Conservation (phyloP, 2,797 vertebrate genomes). For the Anas flavirostris region DNA sequence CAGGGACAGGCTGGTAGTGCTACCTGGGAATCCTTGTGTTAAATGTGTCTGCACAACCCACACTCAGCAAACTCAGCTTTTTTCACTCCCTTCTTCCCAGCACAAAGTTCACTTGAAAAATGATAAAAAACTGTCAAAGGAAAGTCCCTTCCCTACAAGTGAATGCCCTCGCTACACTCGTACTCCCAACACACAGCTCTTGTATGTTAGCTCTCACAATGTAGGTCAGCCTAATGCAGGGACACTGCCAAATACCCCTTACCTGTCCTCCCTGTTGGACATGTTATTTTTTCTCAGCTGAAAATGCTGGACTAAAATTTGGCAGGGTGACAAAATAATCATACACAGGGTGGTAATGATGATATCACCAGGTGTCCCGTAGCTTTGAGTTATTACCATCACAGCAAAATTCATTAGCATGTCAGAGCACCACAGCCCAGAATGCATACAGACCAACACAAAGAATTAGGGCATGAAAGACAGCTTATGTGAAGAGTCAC, state of each 20-base stretch:
- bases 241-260: neutral
- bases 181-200: neutral
- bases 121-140: neutral
- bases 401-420: slow-evolving; percentile 20
- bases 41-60: neutral
- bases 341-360: neutral
- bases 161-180: neutral
- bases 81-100: neutral
- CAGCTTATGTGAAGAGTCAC: slow-evolving; percentile 50
- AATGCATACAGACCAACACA: neutral
- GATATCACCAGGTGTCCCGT: neutral
- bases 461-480: slow-evolving; percentile 61
- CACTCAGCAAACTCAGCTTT: neutral
- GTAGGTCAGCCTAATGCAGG: neutral
- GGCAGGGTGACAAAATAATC: neutral
- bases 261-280: slow-evolving; percentile 13
- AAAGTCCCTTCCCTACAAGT: neutral
- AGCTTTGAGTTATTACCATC: slow-evolving; percentile 26
- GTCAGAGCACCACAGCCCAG: slow-evolving; percentile 24
- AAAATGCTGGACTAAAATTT: slow-evolving; percentile 15
- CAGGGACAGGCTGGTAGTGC: neutral
- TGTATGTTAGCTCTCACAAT: neutral
- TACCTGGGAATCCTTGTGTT: neutral
- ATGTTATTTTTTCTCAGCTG: neutral
- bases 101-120: neutral